phyloP scores from a whole-genome alignment of 2,888 invertebrate genomes.

The Philopedon plagiatum region DNA sequence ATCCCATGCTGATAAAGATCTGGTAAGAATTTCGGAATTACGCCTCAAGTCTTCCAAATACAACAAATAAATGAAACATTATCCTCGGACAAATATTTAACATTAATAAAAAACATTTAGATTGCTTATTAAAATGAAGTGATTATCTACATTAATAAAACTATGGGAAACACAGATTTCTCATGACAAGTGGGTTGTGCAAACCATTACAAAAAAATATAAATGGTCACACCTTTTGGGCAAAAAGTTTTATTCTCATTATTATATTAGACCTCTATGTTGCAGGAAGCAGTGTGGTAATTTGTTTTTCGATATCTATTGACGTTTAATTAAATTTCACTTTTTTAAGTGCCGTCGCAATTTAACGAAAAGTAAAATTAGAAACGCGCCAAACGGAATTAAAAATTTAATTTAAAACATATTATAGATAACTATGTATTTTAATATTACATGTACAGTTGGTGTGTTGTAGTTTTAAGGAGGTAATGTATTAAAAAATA shows the following conservation, averaged over 20 bases:
- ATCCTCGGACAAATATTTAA: no score
- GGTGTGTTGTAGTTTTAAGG: no score
- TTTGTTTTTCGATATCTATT: conserved; percentile 15
- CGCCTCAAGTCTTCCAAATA: no score
- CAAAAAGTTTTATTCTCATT: conserved; percentile 1
- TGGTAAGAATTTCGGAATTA: no score
- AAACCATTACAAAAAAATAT: not conserved
- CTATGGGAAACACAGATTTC: not conserved
- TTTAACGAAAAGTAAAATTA: not conserved
- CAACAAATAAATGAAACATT: no score
- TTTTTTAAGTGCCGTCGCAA: conserved; percentile 2
- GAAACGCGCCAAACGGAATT: not conserved
- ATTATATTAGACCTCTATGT: not conserved
- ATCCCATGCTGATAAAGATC: no score
- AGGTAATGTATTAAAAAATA: no score
- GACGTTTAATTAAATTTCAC: conserved; percentile 23
- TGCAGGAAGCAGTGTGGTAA: conserved; percentile 5
- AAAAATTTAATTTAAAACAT: not conserved
- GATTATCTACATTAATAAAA: not conserved
- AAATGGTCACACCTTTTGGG: conserved; percentile 4
- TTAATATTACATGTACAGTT: no score
- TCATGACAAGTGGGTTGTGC: conserved; percentile 2
- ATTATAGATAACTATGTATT: no score
- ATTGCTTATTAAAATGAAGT: not conserved
- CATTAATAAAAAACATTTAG: no score